Conservation (phyloP, 23 tunicate genomes). For the Botrylloides violaceus region DNA sequence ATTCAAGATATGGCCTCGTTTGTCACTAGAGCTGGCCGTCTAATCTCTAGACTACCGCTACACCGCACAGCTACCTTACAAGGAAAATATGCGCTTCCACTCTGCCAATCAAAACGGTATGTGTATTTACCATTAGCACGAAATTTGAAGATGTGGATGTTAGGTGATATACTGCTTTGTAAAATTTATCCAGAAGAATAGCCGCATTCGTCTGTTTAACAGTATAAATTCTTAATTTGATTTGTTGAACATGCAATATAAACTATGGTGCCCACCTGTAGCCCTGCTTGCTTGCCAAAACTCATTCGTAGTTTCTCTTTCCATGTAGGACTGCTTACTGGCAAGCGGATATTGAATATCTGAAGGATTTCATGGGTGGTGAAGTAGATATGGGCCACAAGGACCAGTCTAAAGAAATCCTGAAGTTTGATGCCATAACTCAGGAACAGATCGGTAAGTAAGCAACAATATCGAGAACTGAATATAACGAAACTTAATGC, state of each 20-base stretch:
- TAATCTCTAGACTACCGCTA: neutral
- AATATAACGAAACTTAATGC: too few relatives aligned
- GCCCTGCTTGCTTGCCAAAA: too few relatives aligned
- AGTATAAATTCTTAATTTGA: neutral
- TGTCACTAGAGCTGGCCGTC: neutral
- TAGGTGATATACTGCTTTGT: neutral
- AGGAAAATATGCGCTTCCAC: neutral
- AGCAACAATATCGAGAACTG: too few relatives aligned
- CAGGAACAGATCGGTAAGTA: neutral
- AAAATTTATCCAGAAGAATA: neutral
- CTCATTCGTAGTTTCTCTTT: too few relatives aligned
- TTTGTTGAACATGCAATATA: neutral
- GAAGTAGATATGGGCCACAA: conserved; percentile 1
- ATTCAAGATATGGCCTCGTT: neutral
- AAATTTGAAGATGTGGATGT: too few relatives aligned
- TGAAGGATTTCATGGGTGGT: conserved; percentile 5
- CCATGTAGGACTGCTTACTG: conserved; percentile 17
- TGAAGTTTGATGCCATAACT: neutral
- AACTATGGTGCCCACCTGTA: neutral
- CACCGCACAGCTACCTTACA: neutral
- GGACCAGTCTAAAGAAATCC: neutral
- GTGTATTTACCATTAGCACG: too few relatives aligned
- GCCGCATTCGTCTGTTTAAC: neutral
- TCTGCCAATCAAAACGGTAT: neutral
- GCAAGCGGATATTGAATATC: conserved; percentile 9